A percentile compares a stretch with the other conserved stretches of the same genome.
Conservation (phyloP, 2,113 vertebrate genomes). For the Bagarius yarrelli region DNA sequence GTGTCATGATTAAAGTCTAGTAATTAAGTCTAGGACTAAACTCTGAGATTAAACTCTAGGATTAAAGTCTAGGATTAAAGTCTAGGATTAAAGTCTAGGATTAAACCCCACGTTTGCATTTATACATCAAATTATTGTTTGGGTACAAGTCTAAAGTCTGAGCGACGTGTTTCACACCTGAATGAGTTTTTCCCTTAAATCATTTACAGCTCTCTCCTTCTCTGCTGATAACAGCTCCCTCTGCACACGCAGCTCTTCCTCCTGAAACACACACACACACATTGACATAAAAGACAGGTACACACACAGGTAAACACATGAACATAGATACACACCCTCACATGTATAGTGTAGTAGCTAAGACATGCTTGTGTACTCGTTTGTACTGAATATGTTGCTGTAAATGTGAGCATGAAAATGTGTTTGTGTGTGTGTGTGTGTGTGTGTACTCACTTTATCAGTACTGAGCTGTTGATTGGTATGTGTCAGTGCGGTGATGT, state of each 20-base stretch:
- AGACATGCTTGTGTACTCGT: not conserved
- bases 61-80: too few species aligned
- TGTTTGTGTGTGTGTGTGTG: not conserved
- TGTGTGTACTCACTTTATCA: constrained; percentile 59
- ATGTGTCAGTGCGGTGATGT: constrained; percentile 62
- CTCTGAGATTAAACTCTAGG: too few species aligned
- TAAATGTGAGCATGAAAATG: not conserved
- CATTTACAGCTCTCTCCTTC: constrained; percentile 61
- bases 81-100: too few species aligned
- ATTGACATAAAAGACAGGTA: not conserved
- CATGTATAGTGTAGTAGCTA: not conserved
- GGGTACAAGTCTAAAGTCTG: too few species aligned
- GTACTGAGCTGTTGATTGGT: constrained; percentile 51
- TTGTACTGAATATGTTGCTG: constrained; percentile 3
- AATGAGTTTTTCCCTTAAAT: constrained; percentile 62
- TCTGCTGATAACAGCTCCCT: constrained; percentile 62
- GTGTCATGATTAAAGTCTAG: too few species aligned
- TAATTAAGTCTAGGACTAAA: too few species aligned
- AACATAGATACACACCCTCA: too few species aligned
- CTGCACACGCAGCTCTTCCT: constrained; percentile 61
- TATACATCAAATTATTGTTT: too few species aligned
- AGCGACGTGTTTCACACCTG: constrained; percentile 56
- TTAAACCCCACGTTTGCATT: too few species aligned
- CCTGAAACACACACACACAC: constrained; percentile 59
- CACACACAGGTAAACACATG: too few species aligned